These are phyloP conservation scores for Ophion ventricosus DNA, from an alignment of 2,888 invertebrate species.

Conservation along the genomic window DNA sequence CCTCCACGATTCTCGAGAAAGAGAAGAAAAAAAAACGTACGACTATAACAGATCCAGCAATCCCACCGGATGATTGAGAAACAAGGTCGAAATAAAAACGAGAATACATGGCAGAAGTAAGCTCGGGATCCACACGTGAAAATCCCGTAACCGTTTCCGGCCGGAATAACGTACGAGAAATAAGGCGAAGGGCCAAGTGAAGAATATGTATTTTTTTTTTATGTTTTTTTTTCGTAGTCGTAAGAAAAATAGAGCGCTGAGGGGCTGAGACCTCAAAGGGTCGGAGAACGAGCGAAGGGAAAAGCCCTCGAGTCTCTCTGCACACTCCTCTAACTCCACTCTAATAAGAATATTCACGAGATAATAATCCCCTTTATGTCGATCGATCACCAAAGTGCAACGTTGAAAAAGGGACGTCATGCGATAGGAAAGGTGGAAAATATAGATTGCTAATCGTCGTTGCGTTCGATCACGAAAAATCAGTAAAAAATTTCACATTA, in stretches of 20 bases:
- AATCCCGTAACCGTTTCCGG: conserved; percentile 33
- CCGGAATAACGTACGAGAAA: conserved; percentile 22
- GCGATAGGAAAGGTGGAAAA: too few species aligned
- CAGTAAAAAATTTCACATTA: too few species aligned
- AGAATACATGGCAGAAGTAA: conserved; percentile 15
- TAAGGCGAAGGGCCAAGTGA: conserved; percentile 11
- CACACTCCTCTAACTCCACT: too few species aligned
- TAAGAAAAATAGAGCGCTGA: not conserved
- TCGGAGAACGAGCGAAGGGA: too few species aligned
- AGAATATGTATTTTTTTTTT: conserved; percentile 29
- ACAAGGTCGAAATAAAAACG: conserved; percentile 21
- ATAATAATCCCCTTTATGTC: too few species aligned
- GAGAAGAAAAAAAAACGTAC: not conserved
- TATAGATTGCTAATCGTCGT: too few species aligned
- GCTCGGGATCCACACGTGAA: conserved; percentile 3
- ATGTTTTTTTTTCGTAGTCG: not conserved
- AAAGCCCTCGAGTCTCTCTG: too few species aligned
- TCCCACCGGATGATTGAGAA: conserved; percentile 45
- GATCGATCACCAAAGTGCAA: too few species aligned
- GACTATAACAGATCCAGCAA: conserved; percentile 2
- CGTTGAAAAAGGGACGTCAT: too few species aligned
- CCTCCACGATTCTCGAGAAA: conserved; percentile 25
- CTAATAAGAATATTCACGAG: too few species aligned
- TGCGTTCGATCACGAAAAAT: too few species aligned
- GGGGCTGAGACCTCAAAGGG: too few species aligned